Evolutionary conservation across 2,888 invertebrate genomes (phyloP).

Genomic region (Chymomyza fuscimana): DNA sequence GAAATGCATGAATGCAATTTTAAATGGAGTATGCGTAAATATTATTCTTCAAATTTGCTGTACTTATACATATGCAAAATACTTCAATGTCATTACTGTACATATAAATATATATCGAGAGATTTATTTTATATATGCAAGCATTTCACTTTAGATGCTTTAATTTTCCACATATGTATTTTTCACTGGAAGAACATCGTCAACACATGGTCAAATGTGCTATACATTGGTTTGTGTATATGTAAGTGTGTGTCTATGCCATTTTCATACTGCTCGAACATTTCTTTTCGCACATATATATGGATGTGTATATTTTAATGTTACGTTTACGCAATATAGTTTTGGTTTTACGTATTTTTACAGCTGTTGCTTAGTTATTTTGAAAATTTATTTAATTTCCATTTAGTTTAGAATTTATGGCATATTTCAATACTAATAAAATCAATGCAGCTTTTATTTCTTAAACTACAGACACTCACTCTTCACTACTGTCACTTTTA

Average conservation of each 20-base stretch:
- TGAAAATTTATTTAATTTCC: slow-evolving; percentile 8
- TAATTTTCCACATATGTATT: slow-evolving; percentile 4
- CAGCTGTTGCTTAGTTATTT: slow-evolving; percentile 34
- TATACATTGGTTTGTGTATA: background rate
- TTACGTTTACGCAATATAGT: slow-evolving; percentile 1
- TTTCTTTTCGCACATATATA: background rate
- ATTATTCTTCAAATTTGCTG: background rate
- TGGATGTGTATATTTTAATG: background rate
- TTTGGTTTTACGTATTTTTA: slow-evolving; percentile 9
- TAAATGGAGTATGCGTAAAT: background rate
- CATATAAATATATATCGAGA: background rate
- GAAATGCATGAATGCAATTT: background rate
- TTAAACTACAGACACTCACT: slow-evolving; percentile 51
- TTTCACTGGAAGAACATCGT: slow-evolving; percentile 20
- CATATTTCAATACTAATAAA: slow-evolving; percentile 29
- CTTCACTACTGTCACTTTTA: slow-evolving; percentile 77
- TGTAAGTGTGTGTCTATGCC: background rate
- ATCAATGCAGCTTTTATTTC: slow-evolving; percentile 47
- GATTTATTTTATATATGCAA: background rate
- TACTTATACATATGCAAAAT: background rate
- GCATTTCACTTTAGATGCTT: background rate
- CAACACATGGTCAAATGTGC: background rate
- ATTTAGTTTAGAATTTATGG: slow-evolving; percentile 18
- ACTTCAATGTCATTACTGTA: slow-evolving; percentile 31
- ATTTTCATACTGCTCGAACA: background rate